Percentiles rank a stretch among this genome's conserved stretches.
Evolutionary conservation across 2,797 vertebrate genomes (phyloP).

Genomic region (Taeniopygia guttata): DNA sequence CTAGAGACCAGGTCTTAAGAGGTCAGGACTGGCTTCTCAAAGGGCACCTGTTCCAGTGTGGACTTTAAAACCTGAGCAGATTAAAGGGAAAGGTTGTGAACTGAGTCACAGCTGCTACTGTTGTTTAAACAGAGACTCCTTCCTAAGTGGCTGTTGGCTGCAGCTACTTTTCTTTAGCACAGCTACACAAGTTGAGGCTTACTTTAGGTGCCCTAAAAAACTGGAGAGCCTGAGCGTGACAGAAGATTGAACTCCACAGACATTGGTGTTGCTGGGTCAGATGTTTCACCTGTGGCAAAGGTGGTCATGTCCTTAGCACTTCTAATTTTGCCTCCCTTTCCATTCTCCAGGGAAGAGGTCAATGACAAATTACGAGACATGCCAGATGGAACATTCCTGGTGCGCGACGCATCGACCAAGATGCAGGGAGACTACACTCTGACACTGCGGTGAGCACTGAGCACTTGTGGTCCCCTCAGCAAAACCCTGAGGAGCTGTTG

Average conservation of each 20-base stretch:
- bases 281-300: neutral
- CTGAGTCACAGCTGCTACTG: constrained; percentile 33
- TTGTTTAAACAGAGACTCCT: constrained; percentile 47
- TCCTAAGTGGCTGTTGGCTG: constrained; percentile 18
- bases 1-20: constrained; percentile 35
- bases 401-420: constrained; percentile 93
- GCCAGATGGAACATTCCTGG: constrained; percentile 95
- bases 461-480: neutral
- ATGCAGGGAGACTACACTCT: constrained; percentile 96
- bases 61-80: constrained; percentile 53
- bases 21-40: constrained; percentile 36
- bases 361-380: constrained; percentile 94
- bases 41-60: constrained; percentile 39
- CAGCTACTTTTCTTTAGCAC: constrained; percentile 8
- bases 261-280: neutral
- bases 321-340: neutral
- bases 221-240: neutral
- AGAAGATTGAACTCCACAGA: neutral
- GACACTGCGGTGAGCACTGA: constrained; percentile 83
- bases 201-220: constrained; percentile 8
- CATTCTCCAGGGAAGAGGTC: constrained; percentile 87
- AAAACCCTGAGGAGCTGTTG: neutral
- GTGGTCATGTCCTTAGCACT: neutral
- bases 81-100: constrained; percentile 52
- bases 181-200: constrained; percentile 22